A percentile compares a stretch with the other conserved stretches of the same genome.
Conservation (phyloP, 2,888 invertebrate species). For the Ypsolopha scabrella region DNA sequence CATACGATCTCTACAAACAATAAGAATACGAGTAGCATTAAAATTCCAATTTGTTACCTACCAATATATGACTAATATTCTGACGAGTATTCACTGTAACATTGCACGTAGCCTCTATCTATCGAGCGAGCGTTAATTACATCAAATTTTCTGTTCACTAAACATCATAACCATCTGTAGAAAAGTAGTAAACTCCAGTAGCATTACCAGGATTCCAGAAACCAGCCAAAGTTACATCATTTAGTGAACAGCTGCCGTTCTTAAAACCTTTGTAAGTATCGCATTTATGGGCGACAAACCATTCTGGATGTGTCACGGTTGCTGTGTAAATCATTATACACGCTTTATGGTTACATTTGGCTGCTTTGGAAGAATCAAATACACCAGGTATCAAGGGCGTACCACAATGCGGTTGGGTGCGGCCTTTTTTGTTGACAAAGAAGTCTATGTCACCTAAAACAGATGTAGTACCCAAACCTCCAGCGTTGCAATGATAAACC, state of each 20-base stretch:
- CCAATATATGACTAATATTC: too few relatives aligned
- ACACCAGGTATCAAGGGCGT: slow-evolving; percentile 43
- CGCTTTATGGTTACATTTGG: slow-evolving; percentile 48
- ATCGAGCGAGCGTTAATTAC: too few relatives aligned
- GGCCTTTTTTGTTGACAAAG: slow-evolving; percentile 71
- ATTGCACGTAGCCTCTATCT: too few relatives aligned
- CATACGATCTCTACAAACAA: too few relatives aligned
- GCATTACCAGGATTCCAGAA: slow-evolving; percentile 51
- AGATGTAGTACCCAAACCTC: slow-evolving; percentile 55
- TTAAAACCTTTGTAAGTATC: slow-evolving; percentile 40
- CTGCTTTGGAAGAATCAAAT: slow-evolving; percentile 45
- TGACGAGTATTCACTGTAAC: too few relatives aligned
- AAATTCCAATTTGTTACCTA: too few relatives aligned
- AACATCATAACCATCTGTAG: slow-evolving; percentile 35
- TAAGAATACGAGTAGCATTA: too few relatives aligned
- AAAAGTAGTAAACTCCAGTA: slow-evolving; percentile 47
- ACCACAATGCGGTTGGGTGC: slow-evolving; percentile 65
- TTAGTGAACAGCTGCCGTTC: slow-evolving; percentile 28
- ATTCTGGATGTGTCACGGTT: slow-evolving; percentile 34
- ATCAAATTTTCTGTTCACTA: too few relatives aligned
- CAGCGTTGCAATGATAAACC: slow-evolving; percentile 72
- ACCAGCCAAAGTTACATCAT: slow-evolving; percentile 39
- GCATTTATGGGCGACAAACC: slow-evolving; percentile 44
- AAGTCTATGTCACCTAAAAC: slow-evolving; percentile 70
- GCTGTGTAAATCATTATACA: slow-evolving; percentile 47